Base-by-base conservation (phyloP, 30 jellyfish, hydroid and myxozoan genomes). In the Cassiopea xamachana region DNA sequence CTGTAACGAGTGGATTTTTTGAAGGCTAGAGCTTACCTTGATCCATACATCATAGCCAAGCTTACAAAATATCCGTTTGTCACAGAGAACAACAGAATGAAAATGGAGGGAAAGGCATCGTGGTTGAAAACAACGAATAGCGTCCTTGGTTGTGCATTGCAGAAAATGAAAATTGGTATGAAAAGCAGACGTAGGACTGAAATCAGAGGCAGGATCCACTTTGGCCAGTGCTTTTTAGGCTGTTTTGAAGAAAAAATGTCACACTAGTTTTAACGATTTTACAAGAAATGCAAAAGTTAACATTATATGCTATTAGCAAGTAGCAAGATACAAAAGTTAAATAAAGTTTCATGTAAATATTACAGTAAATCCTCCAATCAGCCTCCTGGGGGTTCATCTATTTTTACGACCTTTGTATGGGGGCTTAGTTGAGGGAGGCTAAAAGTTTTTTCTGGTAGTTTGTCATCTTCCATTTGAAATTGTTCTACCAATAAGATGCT, bases 31-130 rank as follows among this genome's bases (percentile, higher is more conserved):
- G 67, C 97, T 72, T 71, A 94, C 98, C 91, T 94, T 46, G 98
- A 97, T 16, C 97, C 98, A 82, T 90, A 91, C 97, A 94, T 89
- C 94, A 94, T 85, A 19, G 98, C 93, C 27, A 94, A 80, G 84
- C 98, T 90, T 19, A 98, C 97, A 76, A 94, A 87, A 80, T 94
- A 90, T 5, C 98, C 98, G 69, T 84, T 86, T 43, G 98, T 1
- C 44, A 69, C 49, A 2, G 98, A 82, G 58, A 94, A 90, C 69
- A 94, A 80, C 45, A 87, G 92, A 95, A 87, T 94, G 74, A 94
- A 90, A 1, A 85, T 19, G 47, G 88, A 69, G 12, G 98, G 98
- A 46, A 75, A 86, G 44, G 96, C 97, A 87, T 94, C 98, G 46
- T 90, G 97, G 7, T 87, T 83, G 90, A 94, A 94, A 46, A 87